Conservation (phyloP, 2,113 vertebrate species). For the Lepus timidus region DNA sequence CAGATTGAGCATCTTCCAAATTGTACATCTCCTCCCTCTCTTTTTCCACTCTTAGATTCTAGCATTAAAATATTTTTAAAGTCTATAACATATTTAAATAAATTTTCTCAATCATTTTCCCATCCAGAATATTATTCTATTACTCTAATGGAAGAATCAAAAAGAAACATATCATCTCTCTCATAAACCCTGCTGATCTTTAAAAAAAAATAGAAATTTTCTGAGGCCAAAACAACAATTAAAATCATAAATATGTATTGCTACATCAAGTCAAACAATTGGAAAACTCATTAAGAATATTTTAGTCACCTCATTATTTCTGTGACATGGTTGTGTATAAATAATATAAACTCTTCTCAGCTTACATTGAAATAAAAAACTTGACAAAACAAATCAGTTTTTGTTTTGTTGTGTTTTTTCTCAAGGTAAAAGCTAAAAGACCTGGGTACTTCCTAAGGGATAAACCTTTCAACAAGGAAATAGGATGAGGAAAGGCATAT, state of each 20-base stretch:
- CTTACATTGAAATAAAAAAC: slow-evolving; percentile 73
- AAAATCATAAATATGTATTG: slow-evolving; percentile 82
- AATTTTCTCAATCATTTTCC: slow-evolving; percentile 43
- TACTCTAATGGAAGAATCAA: slow-evolving; percentile 49
- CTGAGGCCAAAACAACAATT: slow-evolving; percentile 80
- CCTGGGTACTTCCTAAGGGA: slow-evolving; percentile 79
- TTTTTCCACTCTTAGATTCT: no score
- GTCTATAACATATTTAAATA: background rate
- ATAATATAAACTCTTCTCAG: slow-evolving; percentile 73
- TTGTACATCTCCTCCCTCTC: no score
- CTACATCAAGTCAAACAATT: slow-evolving; percentile 74
- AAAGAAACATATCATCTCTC: slow-evolving; percentile 57
- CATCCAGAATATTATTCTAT: background rate
- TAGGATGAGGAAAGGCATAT: slow-evolving; percentile 70
- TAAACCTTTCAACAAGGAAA: slow-evolving; percentile 81
- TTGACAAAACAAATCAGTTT: slow-evolving; percentile 73
- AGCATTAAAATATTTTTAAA: slow-evolving; percentile 18
- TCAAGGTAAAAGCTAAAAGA: slow-evolving; percentile 75
- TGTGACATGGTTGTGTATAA: slow-evolving; percentile 42
- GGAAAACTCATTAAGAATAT: slow-evolving; percentile 79
- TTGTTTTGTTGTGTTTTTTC: background rate
- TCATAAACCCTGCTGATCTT: slow-evolving; percentile 68
- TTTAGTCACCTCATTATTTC: slow-evolving; percentile 78
- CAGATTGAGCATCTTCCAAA: no score
- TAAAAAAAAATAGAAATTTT: slow-evolving; percentile 63